These are phyloP conservation scores for Drosophila rhopaloa DNA, from an alignment of 1,140 invertebrate genomes.

Conservation along the genomic window DNA sequence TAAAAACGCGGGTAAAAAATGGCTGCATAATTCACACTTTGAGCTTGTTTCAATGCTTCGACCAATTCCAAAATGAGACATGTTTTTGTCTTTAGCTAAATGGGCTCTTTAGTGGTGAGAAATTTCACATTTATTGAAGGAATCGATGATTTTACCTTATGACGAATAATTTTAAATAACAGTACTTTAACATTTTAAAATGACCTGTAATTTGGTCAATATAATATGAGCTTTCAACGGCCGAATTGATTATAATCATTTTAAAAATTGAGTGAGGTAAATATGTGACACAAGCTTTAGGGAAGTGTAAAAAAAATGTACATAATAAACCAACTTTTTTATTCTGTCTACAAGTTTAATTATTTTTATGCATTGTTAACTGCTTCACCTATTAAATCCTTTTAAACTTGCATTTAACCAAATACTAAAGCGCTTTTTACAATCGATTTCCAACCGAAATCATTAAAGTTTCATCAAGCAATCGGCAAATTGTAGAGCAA, in stretches of 20 bases:
- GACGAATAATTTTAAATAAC: not conserved
- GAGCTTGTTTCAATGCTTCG: conserved; percentile 39
- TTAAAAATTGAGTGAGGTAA: not conserved
- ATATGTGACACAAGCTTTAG: no score
- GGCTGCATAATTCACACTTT: conserved; percentile 79
- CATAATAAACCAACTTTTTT: no score
- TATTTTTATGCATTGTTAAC: no score
- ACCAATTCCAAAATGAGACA: conserved; percentile 38
- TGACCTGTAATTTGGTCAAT: not conserved
- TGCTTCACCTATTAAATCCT: no score
- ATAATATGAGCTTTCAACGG: no score
- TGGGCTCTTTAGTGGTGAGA: conserved; percentile 1
- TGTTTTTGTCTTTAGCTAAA: conserved; percentile 17
- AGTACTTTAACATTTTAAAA: not conserved
- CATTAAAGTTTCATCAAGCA: conserved; percentile 32
- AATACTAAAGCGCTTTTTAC: not conserved
- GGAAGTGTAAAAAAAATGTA: no score
- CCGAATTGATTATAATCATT: not conserved
- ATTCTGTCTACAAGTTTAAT: not conserved
- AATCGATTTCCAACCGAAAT: conserved; percentile 16
- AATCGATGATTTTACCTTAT: not conserved
- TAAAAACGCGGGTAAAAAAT: conserved; percentile 51
- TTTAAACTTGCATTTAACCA: no score
- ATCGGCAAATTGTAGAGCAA: conserved; percentile 53
- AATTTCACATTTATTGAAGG: not conserved